These are phyloP conservation scores for Alsophila aescularia DNA, from an alignment of 2,888 invertebrate genomes.

Conservation along the genomic window DNA sequence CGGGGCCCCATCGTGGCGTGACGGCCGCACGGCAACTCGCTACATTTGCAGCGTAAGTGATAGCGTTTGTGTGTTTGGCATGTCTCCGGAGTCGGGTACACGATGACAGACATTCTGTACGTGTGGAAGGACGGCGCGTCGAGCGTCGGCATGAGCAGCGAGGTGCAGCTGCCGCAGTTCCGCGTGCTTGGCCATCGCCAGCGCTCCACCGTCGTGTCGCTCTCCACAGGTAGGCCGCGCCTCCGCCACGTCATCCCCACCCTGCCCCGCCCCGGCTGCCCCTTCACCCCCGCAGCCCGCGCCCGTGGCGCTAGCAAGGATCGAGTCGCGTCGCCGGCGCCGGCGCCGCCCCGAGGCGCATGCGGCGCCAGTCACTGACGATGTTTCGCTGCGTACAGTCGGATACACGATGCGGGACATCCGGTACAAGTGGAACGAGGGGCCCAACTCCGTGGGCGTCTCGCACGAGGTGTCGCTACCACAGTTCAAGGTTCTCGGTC, in stretches of 20 bases:
- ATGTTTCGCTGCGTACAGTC: conserved; percentile 85
- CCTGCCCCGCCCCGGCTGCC: conserved; percentile 23
- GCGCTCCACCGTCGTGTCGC: conserved; percentile 94
- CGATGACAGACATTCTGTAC: conserved; percentile 98
- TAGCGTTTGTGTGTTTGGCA: conserved; percentile 83
- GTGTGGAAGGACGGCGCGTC: conserved; percentile 94
- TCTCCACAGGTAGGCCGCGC: conserved; percentile 91
- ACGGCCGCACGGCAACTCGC: conserved; percentile 32
- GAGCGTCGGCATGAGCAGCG: conserved; percentile 95
- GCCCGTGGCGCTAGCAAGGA: conserved; percentile 28
- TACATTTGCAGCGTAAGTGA: conserved; percentile 57
- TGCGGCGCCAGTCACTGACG: conserved; percentile 45
- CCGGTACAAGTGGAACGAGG: conserved; percentile 97
- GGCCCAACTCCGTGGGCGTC: conserved; percentile 95
- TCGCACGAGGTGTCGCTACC: conserved; percentile 96
- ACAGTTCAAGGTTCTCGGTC: conserved; percentile 97
- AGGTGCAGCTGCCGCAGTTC: conserved; percentile 97
- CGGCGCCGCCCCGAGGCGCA: conserved; percentile 38
- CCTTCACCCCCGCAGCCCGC: conserved; percentile 23
- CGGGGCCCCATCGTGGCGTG: conserved; percentile 34
- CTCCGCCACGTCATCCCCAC: conserved; percentile 27
- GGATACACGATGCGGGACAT: conserved; percentile 98
- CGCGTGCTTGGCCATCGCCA: conserved; percentile 96
- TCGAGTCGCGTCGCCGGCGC: conserved; percentile 34
- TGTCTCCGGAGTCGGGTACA: conserved; percentile 95